Base-by-base conservation (phyloP, 1,140 invertebrate species). In the Ceratosolen fusciceps region DNA sequence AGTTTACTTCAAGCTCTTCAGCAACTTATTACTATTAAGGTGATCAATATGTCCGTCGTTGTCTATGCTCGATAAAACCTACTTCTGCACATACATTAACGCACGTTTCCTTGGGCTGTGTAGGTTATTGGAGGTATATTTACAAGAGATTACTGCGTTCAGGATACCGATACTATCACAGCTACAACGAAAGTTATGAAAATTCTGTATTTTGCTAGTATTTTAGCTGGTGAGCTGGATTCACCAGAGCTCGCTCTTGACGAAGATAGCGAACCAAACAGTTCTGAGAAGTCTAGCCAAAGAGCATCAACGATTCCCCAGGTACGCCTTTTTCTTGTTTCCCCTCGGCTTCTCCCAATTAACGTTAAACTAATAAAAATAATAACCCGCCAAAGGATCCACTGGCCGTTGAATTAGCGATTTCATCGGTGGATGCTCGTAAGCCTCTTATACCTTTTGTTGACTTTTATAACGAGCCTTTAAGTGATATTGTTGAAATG, bases 391-490 rank as follows among this genome's bases (percentile, higher is more conserved):
- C 72, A 7, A 43, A 90, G 88, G 90, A 90, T 81, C 86, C 84
- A 29, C 74, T 91, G 83, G 90, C 92, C 62, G 87, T 89, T 58
- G 91, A 92, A 86, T 91, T 98, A 74, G 92, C 93, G 84, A 92
- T 98, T 74, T 93, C 93, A 82, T 92, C 94, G 21, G 87, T 98
- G 79, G 95, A 98, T 86, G 95, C 95, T 84, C 92, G 96, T 54
- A 93, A 93, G 84, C 96, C 97, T 43, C 92, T 94, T 82, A 93
- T 98, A 87, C 93, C 95, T 31, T 96, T 96, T 86, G 93, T 94
- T 65, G 96, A 98, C 82, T 98, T 98, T 90, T 97, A 98, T 86
- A 98, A 98, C 86, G 97, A 98, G 88, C 94, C 95, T 3, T 90
- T 98, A 2, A 98, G 96, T 88, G 97, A 98, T 87, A 93, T 94